Percentiles rank a stretch among this genome's conserved stretches.
phyloP scores from a whole-genome alignment of 2,113 vertebrate species.

The Daboia siamensis region DNA sequence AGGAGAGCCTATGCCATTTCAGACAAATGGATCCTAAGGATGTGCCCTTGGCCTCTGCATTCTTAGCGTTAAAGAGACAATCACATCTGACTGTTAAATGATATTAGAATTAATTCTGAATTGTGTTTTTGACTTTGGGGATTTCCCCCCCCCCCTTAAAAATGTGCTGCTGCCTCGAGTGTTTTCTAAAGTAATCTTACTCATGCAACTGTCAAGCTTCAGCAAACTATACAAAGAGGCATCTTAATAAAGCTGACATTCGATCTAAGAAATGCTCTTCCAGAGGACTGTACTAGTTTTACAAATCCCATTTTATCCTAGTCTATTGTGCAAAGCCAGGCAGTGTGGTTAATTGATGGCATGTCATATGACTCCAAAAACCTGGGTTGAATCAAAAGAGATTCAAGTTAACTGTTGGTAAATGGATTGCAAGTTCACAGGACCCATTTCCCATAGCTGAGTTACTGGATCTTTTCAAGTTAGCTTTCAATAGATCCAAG shows the following conservation, averaged over 20 bases:
- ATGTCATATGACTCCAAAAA: not conserved
- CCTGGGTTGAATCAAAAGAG: not conserved
- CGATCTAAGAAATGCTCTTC: not conserved
- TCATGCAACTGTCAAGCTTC: not conserved
- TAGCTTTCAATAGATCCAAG: not conserved
- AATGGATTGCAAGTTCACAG: not conserved
- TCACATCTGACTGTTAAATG: not conserved
- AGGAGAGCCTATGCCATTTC: not conserved
- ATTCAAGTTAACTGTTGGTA: not conserved
- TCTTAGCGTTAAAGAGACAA: not conserved
- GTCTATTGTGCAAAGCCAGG: not conserved
- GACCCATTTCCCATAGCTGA: not conserved
- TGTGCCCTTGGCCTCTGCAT: not conserved
- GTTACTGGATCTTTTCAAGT: not conserved
- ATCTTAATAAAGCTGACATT: not conserved
- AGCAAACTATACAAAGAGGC: not conserved
- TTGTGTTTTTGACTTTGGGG: not conserved
- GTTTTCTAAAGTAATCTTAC: not conserved
- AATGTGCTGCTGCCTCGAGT: not conserved
- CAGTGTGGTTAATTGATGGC: not conserved
- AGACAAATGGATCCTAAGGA: not conserved
- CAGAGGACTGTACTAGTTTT: not conserved
- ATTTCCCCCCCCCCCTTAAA: not conserved
- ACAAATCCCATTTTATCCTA: not conserved
- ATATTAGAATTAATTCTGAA: not conserved